Evolutionary conservation across 2,888 invertebrate species (phyloP).

Genomic region (Amblyjoppa proteus): DNA sequence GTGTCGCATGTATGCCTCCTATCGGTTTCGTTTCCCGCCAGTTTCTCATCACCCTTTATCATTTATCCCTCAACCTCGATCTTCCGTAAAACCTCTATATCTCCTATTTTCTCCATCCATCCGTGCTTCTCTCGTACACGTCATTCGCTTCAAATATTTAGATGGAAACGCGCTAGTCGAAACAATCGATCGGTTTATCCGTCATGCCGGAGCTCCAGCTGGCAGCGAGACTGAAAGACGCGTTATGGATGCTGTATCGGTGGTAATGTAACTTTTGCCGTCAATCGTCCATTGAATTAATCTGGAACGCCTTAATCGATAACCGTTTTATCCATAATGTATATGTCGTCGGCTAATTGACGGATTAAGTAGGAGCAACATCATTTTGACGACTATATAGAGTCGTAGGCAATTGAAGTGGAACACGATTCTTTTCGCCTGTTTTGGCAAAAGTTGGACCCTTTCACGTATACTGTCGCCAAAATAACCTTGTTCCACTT

Average conservation of each 20-base stretch:
- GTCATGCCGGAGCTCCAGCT: not conserved
- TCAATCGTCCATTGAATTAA: too few relatives aligned
- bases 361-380: too few relatives aligned
- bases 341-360: too few relatives aligned
- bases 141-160: slow-evolving; percentile 57
- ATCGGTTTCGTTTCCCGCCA: not conserved
- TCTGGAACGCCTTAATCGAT: too few relatives aligned
- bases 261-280: too few relatives aligned
- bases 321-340: too few relatives aligned
- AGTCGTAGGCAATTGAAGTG: too few relatives aligned
- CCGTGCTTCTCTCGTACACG: slow-evolving; percentile 8
- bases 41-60: not conserved
- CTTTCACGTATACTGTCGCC: too few relatives aligned
- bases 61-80: not conserved
- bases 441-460: too few relatives aligned
- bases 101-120: slow-evolving; percentile 13
- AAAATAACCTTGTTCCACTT: too few relatives aligned
- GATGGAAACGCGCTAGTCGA: slow-evolving; percentile 39
- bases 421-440: too few relatives aligned
- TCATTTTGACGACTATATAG: too few relatives aligned
- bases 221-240: not conserved
- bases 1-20: not conserved
- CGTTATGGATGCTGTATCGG: not conserved
- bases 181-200: slow-evolving; percentile 30
- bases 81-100: not conserved